These are phyloP conservation scores for Podargus strigoides DNA, from an alignment of 2,797 vertebrate genomes.

Conservation along the genomic window DNA sequence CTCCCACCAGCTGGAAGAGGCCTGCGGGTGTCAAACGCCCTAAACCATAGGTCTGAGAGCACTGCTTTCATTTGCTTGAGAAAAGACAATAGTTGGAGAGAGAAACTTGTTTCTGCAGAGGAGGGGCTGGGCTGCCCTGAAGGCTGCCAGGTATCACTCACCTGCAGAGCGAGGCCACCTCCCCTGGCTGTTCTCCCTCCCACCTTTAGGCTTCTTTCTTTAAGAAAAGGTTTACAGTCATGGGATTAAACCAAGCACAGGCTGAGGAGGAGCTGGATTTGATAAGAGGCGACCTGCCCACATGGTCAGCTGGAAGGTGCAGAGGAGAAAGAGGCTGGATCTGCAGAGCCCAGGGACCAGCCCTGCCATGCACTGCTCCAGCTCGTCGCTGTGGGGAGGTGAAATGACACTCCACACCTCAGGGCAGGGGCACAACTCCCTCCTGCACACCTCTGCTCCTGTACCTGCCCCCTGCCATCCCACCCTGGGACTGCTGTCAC, in stretches of 20 bases:
- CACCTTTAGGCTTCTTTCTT: neutral
- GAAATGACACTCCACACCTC: accelerated
- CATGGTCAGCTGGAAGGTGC: neutral
- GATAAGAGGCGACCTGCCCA: neutral
- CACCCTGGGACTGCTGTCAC: neutral
- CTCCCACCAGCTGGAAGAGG: neutral
- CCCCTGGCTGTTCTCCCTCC: neutral
- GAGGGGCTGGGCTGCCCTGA: neutral
- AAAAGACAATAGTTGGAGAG: neutral
- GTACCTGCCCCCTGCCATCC: neutral
- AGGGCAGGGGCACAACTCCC: neutral
- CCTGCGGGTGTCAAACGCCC: neutral
- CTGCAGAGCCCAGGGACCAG: neutral
- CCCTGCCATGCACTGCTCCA: neutral
- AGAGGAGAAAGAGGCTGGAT: neutral
- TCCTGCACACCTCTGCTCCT: neutral
- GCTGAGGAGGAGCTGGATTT: neutral
- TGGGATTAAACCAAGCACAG: neutral
- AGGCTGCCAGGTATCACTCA: neutral
- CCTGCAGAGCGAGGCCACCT: neutral
- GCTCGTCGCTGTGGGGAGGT: accelerated
- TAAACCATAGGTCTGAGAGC: neutral
- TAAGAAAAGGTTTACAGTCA: neutral
- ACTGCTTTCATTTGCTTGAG: neutral
- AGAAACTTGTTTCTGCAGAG: neutral